Evolutionary conservation across 2,797 vertebrate species (phyloP).

Genomic region (Eupleurogrammus muticus): DNA sequence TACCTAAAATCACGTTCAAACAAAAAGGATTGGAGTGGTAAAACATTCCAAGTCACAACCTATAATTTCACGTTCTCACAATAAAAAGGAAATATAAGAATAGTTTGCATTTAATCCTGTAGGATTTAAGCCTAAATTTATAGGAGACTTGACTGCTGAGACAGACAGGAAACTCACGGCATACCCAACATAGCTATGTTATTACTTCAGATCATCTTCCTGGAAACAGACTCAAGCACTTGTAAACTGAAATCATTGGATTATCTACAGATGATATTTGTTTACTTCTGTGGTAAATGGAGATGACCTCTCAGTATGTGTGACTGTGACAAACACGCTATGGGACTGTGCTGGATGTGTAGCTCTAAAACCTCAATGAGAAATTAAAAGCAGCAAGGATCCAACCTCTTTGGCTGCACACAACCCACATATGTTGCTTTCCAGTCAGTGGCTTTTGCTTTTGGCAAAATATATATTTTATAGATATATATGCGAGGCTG

Average conservation of each 20-base stretch:
- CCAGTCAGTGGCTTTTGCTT: constrained; percentile 33
- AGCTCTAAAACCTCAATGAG: constrained; percentile 7
- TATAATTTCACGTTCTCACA: no score
- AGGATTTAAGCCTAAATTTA: constrained; percentile 6
- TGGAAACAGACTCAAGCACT: constrained; percentile 54
- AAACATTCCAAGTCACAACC: no score
- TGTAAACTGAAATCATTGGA: constrained; percentile 55
- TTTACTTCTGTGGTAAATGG: constrained; percentile 42
- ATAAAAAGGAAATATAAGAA: neutral
- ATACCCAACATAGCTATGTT: constrained; percentile 15
- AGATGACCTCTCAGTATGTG: neutral
- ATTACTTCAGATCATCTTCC: constrained; percentile 43
- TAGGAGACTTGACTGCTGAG: constrained; percentile 31
- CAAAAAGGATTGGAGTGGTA: no score
- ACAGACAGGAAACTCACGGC: constrained; percentile 44
- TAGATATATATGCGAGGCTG: constrained; percentile 26
- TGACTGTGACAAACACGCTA: neutral
- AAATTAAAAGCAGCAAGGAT: neutral
- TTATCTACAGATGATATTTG: constrained; percentile 57
- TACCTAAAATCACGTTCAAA: no score
- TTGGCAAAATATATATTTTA: constrained; percentile 35
- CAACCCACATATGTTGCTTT: neutral
- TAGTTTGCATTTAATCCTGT: constrained; percentile 1
- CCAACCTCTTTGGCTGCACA: neutral
- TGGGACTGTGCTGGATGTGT: neutral